Evolutionary conservation across 2,797 vertebrate genomes (phyloP), one percentile per base, ranked within the genome.

Genomic region (Gymnopithys bicolor): DNA sequence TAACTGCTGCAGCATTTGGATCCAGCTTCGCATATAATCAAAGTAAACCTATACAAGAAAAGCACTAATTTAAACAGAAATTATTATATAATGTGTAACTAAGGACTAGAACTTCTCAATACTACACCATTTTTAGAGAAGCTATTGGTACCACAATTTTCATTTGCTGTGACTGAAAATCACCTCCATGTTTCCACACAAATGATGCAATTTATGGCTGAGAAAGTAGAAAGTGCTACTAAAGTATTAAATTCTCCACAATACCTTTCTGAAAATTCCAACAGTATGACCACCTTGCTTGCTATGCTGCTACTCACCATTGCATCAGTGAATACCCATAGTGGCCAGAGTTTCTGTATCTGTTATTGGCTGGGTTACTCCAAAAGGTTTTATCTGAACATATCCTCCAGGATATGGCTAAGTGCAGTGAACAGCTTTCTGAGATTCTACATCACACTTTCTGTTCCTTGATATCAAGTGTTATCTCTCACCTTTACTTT

Each of bases 21-120:
- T 99, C 99, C 99, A 99, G 97, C 99, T 99, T 97, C 99, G 98
- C 99, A 99, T 99, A 97, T 99, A 99, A 97, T 99, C 99, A 97
- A 99, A 99, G 97, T 99, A 99, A 68, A 99, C 99, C 99, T 99
- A 93, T 30, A 97, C 68, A 84, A 19, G 79, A 51, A 90, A 93
- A 88, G 70, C 91, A 66, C 32, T 2, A 35, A 55, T 60, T 87
- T 73, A 93, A 81, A 91, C 8, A 81, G 53, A 55, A 67, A 41
- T 19, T 46, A 30, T 74, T 84, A 90, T 19, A 84, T n/a, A 68
- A 53, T 1, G 3, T 15, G 37, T 63, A 93, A 67, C 23, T 45
- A 77, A 89, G 48, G 13, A 68, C 11, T 28, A 5, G 2, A 85
- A 51, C 23, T 45, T 84, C 49, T 51, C 67, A 69, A 1, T 15